phyloP scores from a whole-genome alignment of 2,113 vertebrate genomes.

The Neolamprologus devosi region DNA sequence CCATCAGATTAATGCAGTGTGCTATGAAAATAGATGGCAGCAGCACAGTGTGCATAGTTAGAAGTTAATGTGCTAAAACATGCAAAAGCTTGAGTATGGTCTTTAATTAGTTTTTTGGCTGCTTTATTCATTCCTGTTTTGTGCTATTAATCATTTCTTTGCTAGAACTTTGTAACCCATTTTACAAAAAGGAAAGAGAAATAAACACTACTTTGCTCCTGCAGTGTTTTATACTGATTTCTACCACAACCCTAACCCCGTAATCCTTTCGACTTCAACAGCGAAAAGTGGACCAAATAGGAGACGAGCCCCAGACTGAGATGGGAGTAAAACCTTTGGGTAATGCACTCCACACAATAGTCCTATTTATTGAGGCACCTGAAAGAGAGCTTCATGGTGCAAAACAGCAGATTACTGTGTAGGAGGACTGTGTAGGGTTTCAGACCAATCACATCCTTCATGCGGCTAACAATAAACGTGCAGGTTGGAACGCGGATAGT shows the following conservation, averaged over 20 bases:
- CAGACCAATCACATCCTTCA: constrained; percentile 34
- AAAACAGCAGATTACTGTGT: constrained; percentile 44
- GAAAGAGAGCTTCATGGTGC: constrained; percentile 34
- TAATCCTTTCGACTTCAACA: constrained; percentile 1
- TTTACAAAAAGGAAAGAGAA: background rate
- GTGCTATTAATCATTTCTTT: constrained; percentile 1
- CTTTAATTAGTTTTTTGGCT: constrained; percentile 19
- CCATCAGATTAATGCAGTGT: background rate
- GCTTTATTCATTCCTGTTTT: background rate
- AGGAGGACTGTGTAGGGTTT: constrained; percentile 45
- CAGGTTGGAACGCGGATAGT: background rate
- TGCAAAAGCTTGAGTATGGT: background rate
- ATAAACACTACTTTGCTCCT: background rate
- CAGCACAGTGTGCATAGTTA: background rate
- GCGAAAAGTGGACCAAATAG: constrained; percentile 24
- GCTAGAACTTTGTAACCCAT: background rate
- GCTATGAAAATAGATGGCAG: background rate
- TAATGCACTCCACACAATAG: constrained; percentile 61
- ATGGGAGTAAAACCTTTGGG: constrained; percentile 49
- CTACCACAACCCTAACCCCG: background rate
- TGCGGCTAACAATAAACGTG: constrained; percentile 11
- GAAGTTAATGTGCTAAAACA: constrained; percentile 8
- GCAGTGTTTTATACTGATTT: background rate
- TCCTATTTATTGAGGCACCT: constrained; percentile 47
- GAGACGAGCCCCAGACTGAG: constrained; percentile 27